Percentiles rank a stretch among this genome's conserved stretches.
These are phyloP conservation scores for Microctonus aethiopoides DNA, from an alignment of 2,888 invertebrate genomes.

Conservation along the genomic window DNA sequence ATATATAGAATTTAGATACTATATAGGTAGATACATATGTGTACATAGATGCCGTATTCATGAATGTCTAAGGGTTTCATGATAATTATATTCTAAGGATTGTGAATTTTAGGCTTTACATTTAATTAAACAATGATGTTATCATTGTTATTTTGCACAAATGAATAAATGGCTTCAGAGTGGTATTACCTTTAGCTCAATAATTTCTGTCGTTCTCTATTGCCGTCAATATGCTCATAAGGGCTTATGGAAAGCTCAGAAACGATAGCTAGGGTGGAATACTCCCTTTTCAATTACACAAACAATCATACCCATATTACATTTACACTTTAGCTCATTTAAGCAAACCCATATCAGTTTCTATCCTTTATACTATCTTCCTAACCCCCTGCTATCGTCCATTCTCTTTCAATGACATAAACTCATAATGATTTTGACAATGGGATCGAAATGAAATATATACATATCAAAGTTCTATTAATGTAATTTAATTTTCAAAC, in stretches of 20 bases:
- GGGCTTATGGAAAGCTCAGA: constrained; percentile 23
- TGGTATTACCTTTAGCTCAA: constrained; percentile 26
- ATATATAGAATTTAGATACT: too few relatives aligned
- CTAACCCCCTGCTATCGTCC: background rate
- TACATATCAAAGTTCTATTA: background rate
- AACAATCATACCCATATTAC: constrained; percentile 53
- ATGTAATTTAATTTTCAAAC: constrained; percentile 1
- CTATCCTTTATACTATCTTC: background rate
- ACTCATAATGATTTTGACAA: background rate
- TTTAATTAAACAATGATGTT: constrained; percentile 9
- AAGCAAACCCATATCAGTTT: background rate
- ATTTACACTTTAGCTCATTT: constrained; percentile 32
- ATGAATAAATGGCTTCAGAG: background rate
- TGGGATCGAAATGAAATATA: background rate
- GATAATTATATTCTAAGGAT: background rate
- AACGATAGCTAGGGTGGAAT: constrained; percentile 2
- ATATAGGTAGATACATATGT: too few relatives aligned
- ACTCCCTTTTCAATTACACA: constrained; percentile 56
- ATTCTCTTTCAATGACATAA: constrained; percentile 4
- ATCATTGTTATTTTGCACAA: background rate
- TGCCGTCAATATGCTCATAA: constrained; percentile 17
- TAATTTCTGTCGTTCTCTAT: constrained; percentile 11
- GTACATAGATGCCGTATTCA: too few relatives aligned
- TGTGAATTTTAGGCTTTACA: background rate
- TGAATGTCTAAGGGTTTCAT: too few relatives aligned